Evolutionary conservation across 2,888 invertebrate species (phyloP), one percentile per base, ranked within the genome.

Genomic region (Orchestes rusci): DNA sequence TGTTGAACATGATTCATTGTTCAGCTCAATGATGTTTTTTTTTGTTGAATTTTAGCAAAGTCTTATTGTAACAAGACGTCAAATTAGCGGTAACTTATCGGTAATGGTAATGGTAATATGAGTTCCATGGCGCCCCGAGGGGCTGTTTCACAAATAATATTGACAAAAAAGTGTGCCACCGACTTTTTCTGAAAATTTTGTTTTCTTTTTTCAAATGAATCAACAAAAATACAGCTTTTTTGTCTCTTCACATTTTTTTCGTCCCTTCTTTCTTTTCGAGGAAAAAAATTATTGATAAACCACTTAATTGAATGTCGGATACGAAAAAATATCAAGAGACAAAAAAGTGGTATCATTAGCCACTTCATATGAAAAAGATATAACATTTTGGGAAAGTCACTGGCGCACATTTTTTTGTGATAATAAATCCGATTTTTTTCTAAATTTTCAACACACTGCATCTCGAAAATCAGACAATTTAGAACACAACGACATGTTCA

Each of bases 1-100:
- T 38, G n/a, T n/a, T n/a, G n/a, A n/a, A n/a, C n/a, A n/a, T n/a
- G n/a, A 39, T 39, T 29, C 29, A 39, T 39, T 37, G 23, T 28
- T 39, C 29, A 29, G 19, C 10, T 23, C 5, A 23, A 23, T 23
- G 10, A 7, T 23, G 10, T 7, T 23, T 23, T 23, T 23, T 23
- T 23, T 10, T 23, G 5, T 23, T 23, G 23, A 23, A 23, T 7
- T 23, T 23, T 23, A 10, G 23, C 23, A 7, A 10, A 7, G 10
- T 23, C 10, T 23, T 23, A 10, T 23, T 23, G 23, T 23, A 23
- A 7, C 10, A 23, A 23, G 23, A 23, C 7, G 23, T 10, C 10
- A 23, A 23, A 7, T 23, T 23, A 23, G 23, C 23, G 7, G 7
- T 23, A 23, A 23, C 10, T 23, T 7, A 10, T 7, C 10, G 5